phyloP scores from a whole-genome alignment of 2,113 vertebrate genomes.

The Phalacrocorax carbo region DNA sequence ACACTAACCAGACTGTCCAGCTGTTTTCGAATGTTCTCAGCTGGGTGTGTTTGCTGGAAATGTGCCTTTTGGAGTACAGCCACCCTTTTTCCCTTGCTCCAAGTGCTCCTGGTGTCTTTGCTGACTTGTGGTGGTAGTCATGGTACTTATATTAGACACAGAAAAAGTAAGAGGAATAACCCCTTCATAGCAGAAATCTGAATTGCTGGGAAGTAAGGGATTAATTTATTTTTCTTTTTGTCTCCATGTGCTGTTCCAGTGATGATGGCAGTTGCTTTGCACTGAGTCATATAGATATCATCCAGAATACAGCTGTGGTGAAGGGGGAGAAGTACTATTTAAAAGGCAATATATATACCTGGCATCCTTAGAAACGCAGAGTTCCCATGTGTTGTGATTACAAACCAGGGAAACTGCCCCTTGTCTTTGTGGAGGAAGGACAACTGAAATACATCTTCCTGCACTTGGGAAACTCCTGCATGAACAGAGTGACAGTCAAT shows the following conservation, averaged over 20 bases:
- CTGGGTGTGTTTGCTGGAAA: constrained; percentile 46
- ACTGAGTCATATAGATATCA: not conserved
- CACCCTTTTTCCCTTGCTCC: not conserved
- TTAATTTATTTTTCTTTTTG: not conserved
- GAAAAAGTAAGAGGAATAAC: not conserved
- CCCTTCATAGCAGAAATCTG: not conserved
- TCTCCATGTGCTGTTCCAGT: not conserved
- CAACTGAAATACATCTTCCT: not conserved
- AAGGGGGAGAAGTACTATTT: not conserved
- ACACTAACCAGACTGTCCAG: constrained; percentile 41
- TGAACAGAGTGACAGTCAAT: not conserved
- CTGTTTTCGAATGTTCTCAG: not conserved
- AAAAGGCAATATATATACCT: not conserved
- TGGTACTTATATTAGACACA: not conserved
- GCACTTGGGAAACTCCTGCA: not conserved
- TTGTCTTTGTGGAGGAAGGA: not conserved
- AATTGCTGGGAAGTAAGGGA: not conserved
- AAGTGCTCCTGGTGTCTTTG: not conserved
- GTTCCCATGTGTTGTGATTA: not conserved
- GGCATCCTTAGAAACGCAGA: not conserved
- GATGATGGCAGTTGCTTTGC: not conserved
- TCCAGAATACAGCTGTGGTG: not conserved
- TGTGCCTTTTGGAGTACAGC: not conserved
- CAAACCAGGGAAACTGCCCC: not conserved
- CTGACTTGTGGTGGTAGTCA: not conserved